These are phyloP conservation scores for Phymastichus coffea DNA, from an alignment of 1,140 invertebrate species.

Conservation along the genomic window DNA sequence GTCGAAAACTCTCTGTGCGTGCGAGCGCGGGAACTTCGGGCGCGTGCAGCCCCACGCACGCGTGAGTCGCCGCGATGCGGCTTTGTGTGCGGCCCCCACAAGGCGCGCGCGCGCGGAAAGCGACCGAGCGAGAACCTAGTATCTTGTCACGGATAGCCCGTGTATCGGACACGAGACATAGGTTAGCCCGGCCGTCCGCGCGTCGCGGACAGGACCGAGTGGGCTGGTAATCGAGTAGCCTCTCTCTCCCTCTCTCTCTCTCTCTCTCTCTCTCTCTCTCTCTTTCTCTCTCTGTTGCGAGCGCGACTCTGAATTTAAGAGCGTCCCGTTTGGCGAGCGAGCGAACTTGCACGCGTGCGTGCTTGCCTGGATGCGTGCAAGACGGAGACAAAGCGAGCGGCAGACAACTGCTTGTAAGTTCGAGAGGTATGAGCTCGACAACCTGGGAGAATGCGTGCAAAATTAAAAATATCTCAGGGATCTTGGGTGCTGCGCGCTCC, in stretches of 20 bases:
- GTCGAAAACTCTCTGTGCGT: too few species aligned
- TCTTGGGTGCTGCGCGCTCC: slow-evolving; percentile 18
- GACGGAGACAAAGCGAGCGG: too few species aligned
- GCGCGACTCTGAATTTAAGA: slow-evolving; percentile 15
- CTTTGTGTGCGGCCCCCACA: not conserved
- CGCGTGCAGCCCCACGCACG: not conserved
- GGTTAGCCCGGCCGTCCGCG: not conserved
- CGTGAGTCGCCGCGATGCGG: not conserved
- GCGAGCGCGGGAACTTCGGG: slow-evolving; percentile 3
- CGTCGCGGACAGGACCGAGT: slow-evolving; percentile 2
- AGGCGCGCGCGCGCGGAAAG: not conserved
- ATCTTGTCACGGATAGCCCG: slow-evolving; percentile 22
- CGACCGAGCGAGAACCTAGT: slow-evolving; percentile 8
- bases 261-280: not conserved
- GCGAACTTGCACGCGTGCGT: slow-evolving; percentile 2
- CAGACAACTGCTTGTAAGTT: not conserved
- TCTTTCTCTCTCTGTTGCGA: not conserved
- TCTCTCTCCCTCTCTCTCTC: not conserved
- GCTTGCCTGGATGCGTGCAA: too few species aligned
- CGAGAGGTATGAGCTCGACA: not conserved
- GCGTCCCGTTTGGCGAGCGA: slow-evolving; percentile 5
- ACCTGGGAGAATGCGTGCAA: slow-evolving; percentile 16
- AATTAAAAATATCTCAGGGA: slow-evolving; percentile 21
- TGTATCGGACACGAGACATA: slow-evolving; percentile 14
- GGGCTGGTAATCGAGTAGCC: slow-evolving; percentile 18